Evolutionary conservation across 2,113 vertebrate species (phyloP).

Genomic region (Oxygymnocypris stewartii): DNA sequence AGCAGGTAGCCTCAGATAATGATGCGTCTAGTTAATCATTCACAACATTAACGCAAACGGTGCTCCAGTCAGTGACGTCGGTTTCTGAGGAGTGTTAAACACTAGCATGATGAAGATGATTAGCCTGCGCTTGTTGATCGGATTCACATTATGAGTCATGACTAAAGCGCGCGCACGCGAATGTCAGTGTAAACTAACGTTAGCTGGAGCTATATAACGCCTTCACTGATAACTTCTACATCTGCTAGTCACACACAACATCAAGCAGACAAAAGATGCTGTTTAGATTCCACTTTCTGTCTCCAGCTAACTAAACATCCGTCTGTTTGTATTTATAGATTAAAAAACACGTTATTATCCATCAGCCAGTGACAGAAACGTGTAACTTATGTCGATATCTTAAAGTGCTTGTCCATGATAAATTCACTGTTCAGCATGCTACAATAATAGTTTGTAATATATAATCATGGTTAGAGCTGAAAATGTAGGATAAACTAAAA

Average conservation of each 20-base stretch:
- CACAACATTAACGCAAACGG: background rate
- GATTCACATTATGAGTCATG: slow-evolving; percentile 26
- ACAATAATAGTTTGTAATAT: too few species aligned
- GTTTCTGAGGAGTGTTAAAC: background rate
- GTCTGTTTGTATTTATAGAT: background rate
- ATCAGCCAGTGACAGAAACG: too few species aligned
- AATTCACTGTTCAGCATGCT: too few species aligned
- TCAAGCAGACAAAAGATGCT: background rate
- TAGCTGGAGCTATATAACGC: background rate
- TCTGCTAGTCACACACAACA: background rate
- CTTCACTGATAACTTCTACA: background rate
- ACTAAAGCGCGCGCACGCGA: background rate
- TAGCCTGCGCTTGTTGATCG: slow-evolving; percentile 18
- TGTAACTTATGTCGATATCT: too few species aligned
- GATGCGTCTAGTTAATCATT: background rate
- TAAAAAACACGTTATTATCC: too few species aligned
- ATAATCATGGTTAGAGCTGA: too few species aligned
- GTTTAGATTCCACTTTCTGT: background rate
- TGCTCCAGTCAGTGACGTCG: background rate
- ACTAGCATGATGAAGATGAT: slow-evolving; percentile 29
- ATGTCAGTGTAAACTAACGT: background rate
- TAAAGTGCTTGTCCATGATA: too few species aligned
- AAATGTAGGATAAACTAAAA: too few species aligned
- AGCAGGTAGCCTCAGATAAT: background rate
- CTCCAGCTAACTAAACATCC: background rate